Evolutionary conservation across 2,888 invertebrate species (phyloP), one percentile per base, ranked within the genome.

Genomic region (Caenorhabditis uteleia): DNA sequence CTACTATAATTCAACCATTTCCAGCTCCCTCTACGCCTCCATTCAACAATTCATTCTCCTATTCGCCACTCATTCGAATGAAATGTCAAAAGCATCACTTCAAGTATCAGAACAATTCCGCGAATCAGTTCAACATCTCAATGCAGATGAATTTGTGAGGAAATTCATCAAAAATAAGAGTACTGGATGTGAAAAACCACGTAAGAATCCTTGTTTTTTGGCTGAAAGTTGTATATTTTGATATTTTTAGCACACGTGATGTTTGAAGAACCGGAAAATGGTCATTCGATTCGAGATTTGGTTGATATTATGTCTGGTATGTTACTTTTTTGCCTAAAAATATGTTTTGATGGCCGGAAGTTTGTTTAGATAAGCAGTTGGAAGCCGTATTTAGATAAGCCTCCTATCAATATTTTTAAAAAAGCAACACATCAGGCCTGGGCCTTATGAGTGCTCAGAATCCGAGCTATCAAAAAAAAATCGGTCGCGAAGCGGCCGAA

Each of bases 141-240:
- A 93, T 42, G 91, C 95, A 33, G 93, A 95, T 80, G 92, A 92
- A 84, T 87, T 97, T 51, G 86, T 97, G 70, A 91, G 92, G 84
- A 91, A 91, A 84, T 94, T 97, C 85, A 90, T 95, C 51, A 88
- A 91, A 79, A 90, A 90, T 77, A 95, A 95, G 86, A 91, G 91
- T 77, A 95, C 93, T 69, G 94, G 95, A 74, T 88, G 90, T 72
- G 94, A 94, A 83, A 92, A 91, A 85, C 95, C 95, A 85, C 91
- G 93, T 90, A 49, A 38, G 71, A 57, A 12, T 25, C 29, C 43
- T 20, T 29, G 16, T 25, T 44, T 14, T 29, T 29, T 29, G 14
- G 7, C 27, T 12, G 7, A 44, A 38, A 31, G 20, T 3, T 29
- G 6, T 12, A 38, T 36, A 34, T 14, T 18, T 40, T 46, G 40